These are phyloP conservation scores for Euschistus heros DNA, from an alignment of 1,140 invertebrate genomes.

Conservation along the genomic window DNA sequence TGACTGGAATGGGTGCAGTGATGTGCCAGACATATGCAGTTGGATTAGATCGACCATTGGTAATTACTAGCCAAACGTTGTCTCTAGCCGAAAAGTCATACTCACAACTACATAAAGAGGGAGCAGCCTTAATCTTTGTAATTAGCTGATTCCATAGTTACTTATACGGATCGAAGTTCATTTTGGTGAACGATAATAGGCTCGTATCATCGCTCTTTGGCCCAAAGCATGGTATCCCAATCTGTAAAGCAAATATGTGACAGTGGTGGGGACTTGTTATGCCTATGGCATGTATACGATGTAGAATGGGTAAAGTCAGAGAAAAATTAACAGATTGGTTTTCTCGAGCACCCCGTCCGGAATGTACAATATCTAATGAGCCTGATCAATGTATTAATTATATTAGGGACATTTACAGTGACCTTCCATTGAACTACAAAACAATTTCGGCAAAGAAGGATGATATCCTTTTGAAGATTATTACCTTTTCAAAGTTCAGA, in stretches of 20 bases:
- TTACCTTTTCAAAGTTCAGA: background rate
- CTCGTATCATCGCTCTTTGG: slow-evolving; percentile 1
- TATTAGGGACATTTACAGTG: background rate
- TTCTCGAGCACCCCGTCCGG: background rate
- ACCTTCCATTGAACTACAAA: background rate
- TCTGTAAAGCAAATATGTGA: background rate
- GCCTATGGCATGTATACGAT: background rate
- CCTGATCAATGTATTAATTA: background rate
- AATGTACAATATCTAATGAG: background rate
- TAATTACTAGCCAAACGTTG: background rate
- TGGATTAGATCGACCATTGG: slow-evolving; percentile 7
- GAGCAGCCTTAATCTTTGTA: background rate
- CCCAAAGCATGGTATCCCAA: background rate
- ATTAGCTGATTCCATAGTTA: slow-evolving; percentile 3
- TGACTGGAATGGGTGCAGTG: no score
- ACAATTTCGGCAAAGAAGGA: background rate
- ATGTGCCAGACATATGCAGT: background rate
- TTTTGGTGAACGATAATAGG: slow-evolving; percentile 1
- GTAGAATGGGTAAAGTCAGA: background rate
- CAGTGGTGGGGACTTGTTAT: background rate
- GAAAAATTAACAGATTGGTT: background rate
- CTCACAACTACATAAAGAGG: background rate
- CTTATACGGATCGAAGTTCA: background rate
- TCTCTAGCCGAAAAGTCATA: background rate
- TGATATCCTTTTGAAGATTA: background rate